Evolutionary conservation across 1,140 invertebrate species (phyloP), one percentile per base, ranked within the genome.

Genomic region (Diachasma alloeum): DNA sequence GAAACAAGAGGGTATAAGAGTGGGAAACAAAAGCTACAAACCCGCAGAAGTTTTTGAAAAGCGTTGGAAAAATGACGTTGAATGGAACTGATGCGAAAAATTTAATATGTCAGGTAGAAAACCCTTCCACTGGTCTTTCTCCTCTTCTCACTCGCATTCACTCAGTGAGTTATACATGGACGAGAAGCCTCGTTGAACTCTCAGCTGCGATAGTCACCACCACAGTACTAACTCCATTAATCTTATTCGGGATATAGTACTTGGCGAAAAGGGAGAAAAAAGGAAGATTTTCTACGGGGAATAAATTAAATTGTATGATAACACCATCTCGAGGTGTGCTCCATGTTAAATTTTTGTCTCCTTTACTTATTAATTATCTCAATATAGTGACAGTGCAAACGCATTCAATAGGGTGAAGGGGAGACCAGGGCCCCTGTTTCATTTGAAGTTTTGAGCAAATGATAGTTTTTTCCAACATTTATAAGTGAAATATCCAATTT

Each of bases 281-380:
- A 15, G 26, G 46, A 46, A 63, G 67, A 39, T 76, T 76, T 67
- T 63, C 22, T 44, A 19, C 68, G 26, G 74, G 8, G 74, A 75
- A 75, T 75, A 75, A 75, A 75, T 75, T 75, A 75, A 76, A 76
- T 76, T 59, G 74, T 19, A 76, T 63, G 56, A 71, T 71, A 76
- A 71, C 56, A 76, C 70, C 44, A 72, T 46, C 24, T 63, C 24
- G 59, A 31, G 59, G 15, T 63, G 24, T 63, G 59, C 59, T 63
- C 4, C 22, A 31, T 26, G 59, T 10, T 63, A 24, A 63, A 63
- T 31, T 19, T 15, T 26, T 26, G 22, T 63, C 59, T 5, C 24
- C 22, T 63, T 26, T 13, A 53, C 59, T 11, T 15, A 63, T 9
- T 24, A 6, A 22, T 15, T 13, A 24, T 26, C 6, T 63, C n/a